phyloP scores from a whole-genome alignment of 2,888 invertebrate genomes.

The Agonopterix arenella region DNA sequence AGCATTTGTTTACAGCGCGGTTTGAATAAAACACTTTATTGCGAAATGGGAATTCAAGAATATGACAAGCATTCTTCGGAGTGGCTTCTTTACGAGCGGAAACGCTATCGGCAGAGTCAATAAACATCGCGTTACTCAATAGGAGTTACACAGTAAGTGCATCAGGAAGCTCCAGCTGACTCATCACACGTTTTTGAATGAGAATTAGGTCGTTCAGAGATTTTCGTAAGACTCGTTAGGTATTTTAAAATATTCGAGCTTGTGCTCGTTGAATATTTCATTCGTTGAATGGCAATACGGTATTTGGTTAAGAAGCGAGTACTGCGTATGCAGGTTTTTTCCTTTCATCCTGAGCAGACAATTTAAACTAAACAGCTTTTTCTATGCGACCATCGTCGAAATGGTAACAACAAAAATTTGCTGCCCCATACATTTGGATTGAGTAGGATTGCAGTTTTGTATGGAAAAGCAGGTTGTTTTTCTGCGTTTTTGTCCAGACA shows the following conservation, averaged over 20 bases:
- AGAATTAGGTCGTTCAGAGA: slow-evolving; percentile 44
- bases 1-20: slow-evolving; percentile 38
- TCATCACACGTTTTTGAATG: slow-evolving; percentile 48
- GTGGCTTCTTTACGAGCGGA: slow-evolving; percentile 27
- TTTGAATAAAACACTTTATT: slow-evolving; percentile 17
- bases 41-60: background rate
- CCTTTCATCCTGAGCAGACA: no score
- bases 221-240: slow-evolving; percentile 37
- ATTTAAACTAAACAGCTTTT: no score
- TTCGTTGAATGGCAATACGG: slow-evolving; percentile 5
- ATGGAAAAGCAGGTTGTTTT: no score
- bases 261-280: slow-evolving; percentile 5
- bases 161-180: slow-evolving; percentile 41
- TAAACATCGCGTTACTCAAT: slow-evolving; percentile 48
- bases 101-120: slow-evolving; percentile 45
- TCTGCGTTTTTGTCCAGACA: no score
- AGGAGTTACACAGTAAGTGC: slow-evolving; percentile 42
- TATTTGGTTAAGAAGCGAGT: background rate
- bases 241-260: slow-evolving; percentile 22
- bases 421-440: no score
- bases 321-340: no score
- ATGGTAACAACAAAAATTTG: no score
- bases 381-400: no score
- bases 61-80: slow-evolving; percentile 6
- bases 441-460: no score